Evolutionary conservation across 2,113 vertebrate species (phyloP).

Genomic region (Hippocampus comes): DNA sequence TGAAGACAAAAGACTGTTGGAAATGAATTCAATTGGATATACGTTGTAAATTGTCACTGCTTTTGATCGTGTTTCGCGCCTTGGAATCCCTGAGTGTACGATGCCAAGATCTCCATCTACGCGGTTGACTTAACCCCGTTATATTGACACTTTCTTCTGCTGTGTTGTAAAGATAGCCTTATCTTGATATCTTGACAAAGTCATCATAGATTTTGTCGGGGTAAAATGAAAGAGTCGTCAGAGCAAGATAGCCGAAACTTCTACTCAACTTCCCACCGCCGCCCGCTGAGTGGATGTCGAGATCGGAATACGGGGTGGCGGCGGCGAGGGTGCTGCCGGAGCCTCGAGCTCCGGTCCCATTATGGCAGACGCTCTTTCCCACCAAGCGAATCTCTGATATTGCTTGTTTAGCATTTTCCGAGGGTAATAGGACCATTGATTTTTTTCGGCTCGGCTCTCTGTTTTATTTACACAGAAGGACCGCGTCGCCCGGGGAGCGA

Average conservation of each 20-base stretch:
- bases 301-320: constrained; percentile 15
- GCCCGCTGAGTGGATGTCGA: constrained; percentile 25
- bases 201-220: too few species aligned
- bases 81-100: too few species aligned
- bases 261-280: not conserved
- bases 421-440: constrained; percentile 97
- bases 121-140: too few species aligned
- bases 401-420: constrained; percentile 99
- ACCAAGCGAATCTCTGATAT: constrained; percentile 93
- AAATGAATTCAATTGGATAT: too few species aligned
- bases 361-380: constrained; percentile 70
- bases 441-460: constrained; percentile 71
- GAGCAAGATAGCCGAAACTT: not conserved
- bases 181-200: too few species aligned
- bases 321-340: constrained; percentile 2
- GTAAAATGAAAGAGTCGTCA: too few species aligned
- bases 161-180: too few species aligned
- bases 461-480: constrained; percentile 90
- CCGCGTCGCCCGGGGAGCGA: constrained; percentile 87
- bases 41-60: too few species aligned
- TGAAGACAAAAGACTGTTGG: too few species aligned
- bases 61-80: too few species aligned
- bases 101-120: too few species aligned
- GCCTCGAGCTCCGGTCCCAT: constrained; percentile 33
- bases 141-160: too few species aligned